phyloP scores from a whole-genome alignment of 1,140 invertebrate species.

The Tetramorium simillimum region DNA sequence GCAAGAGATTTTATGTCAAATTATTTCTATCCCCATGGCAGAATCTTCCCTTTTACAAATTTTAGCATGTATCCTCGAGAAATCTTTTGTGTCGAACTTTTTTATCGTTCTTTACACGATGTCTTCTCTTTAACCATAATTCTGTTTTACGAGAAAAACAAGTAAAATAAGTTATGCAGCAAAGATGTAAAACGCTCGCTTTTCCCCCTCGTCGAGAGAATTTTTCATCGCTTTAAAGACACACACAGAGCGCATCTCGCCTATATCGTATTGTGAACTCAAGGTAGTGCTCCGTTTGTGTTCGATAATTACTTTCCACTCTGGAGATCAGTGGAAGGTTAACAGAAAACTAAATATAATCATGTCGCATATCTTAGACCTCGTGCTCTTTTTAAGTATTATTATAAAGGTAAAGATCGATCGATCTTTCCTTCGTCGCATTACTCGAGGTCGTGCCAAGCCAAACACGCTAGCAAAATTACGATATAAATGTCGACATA shows the following conservation, averaged over 20 bases:
- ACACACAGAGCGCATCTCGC: constrained; percentile 9
- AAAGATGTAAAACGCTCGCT: constrained; percentile 19
- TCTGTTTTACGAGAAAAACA: constrained; percentile 24
- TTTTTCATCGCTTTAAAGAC: constrained; percentile 37
- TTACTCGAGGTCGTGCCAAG: neutral
- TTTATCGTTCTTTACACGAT: constrained; percentile 10
- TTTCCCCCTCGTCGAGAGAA: constrained; percentile 3
- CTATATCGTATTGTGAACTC: constrained; percentile 27
- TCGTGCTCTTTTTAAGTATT: constrained; percentile 43
- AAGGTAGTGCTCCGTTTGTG: constrained; percentile 36
- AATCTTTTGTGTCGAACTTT: constrained; percentile 33
- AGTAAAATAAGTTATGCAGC: constrained; percentile 35
- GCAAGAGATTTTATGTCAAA: neutral
- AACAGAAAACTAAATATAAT: constrained; percentile 57
- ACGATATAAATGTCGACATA: neutral
- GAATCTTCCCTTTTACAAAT: constrained; percentile 14
- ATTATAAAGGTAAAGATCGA: constrained; percentile 44
- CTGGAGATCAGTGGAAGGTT: constrained; percentile 55
- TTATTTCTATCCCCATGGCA: neutral
- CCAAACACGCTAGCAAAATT: constrained; percentile 14
- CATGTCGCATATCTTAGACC: constrained; percentile 38
- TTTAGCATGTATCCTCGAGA: constrained; percentile 11
- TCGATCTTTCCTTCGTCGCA: constrained; percentile 6
- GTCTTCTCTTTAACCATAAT: constrained; percentile 17
- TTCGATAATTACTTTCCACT: constrained; percentile 69